Evolutionary conservation across 1,140 invertebrate species (phyloP), one percentile per base, ranked within the genome.

Genomic region (Chionoecetes opilio): DNA sequence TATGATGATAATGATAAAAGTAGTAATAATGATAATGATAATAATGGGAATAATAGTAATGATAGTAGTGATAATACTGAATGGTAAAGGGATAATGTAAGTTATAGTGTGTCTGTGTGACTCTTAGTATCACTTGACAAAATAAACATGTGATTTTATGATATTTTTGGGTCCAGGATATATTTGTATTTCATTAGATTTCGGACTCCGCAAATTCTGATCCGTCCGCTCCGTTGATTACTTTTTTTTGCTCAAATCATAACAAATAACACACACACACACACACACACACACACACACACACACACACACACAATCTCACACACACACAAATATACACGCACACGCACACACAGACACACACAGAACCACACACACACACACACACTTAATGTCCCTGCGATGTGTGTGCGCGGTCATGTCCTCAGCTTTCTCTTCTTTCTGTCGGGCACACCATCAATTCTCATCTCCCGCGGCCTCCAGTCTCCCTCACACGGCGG

Each of bases 301-400:
- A 75, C 63, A 75, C 63, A 75, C 63, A 75, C 63, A 75, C 63
- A 75, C 63, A 75, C 63, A 75, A 17, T n/a, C 63, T n/a, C 63
- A 75, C 63, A 75, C 53, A 63, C 53, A 63, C 53, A 63, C 53
- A 63, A 8, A 63, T 21, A 63, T 21, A 63, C 53, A 63, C 53
- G 26, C 53, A 63, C 53, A 63, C 53, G 3, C 21, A 63, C 21
- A 21, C 21, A 63, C 53, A 26, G 6, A 63, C 53, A 63, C 53
- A 63, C 53, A 63, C 53, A 63, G 8, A 63, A 8, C 8, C 53
- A 63, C 53, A 63, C 53, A 63, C 53, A 63, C 63, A 75, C 63
- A 75, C 63, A 75, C 63, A n/a, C n/a, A 75, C 8, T 21, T 75
- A 75, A 75, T n/a, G 63, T n/a, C 21, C n/a, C n/a, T 75, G 11